Base-by-base conservation (phyloP, 2,888 invertebrate species). In the Eupithecia exiguata region DNA sequence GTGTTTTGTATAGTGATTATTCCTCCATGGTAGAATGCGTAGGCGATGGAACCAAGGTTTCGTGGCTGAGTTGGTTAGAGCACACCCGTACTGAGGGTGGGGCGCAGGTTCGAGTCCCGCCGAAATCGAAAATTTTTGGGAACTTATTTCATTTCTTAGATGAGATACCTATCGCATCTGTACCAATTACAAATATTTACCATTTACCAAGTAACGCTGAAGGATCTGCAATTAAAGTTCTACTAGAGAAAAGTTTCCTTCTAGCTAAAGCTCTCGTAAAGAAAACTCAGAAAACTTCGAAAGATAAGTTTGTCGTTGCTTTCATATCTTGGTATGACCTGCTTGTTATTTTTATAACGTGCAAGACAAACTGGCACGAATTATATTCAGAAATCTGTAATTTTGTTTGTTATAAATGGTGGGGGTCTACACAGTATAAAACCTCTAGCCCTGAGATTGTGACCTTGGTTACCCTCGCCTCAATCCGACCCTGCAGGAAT, bases 181-280 rank as follows among this genome's bases (percentile, higher is more conserved):
- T 49, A 9, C 49, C 49, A n/a, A 49, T 49, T 49, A n/a, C n/a
- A n/a, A n/a, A n/a, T n/a, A n/a, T n/a, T n/a, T 49, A 9, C 49
- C 49, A n/a, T n/a, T 49, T 49, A 49, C 49, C 43, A 49, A 49
- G n/a, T 49, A n/a, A 49, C 49, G n/a, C n/a, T 49, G 49, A 49
- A 49, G 49, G n/a, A 49, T 46, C 49, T 5, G 49, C 9, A 9
- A 49, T 49, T 49, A 9, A 9, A n/a, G 49, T 49, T 49, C 7
- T 49, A n/a, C 9, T 49, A n/a, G 49, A 49, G 7, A n/a, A 49
- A 49, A 49, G 9, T 49, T 49, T 49, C 49, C 49, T 49, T 49
- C n/a, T 49, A 49, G n/a, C 49, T 49, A n/a, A 49, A n/a, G 49
- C n/a, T 49, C 49, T 49, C 49, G 9, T n/a, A 49, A n/a, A 49